Evolutionary conservation across 2,888 invertebrate species (phyloP).

Genomic region (Machimus rusticus): DNA sequence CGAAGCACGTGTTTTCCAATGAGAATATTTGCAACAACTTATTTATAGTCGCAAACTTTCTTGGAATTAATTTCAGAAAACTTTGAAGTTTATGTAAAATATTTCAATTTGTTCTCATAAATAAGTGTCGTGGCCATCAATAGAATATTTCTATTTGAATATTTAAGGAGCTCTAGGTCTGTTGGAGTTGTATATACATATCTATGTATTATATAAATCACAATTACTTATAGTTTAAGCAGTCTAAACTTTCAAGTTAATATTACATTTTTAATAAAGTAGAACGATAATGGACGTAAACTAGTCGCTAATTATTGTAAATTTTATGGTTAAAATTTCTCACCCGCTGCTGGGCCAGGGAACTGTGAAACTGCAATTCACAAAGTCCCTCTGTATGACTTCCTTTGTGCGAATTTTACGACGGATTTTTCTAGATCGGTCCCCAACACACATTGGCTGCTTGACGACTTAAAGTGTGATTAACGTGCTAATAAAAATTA

Average conservation of each 20-base stretch:
- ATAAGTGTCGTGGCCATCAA: not conserved
- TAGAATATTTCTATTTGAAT: not conserved
- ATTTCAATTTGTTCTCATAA: not conserved
- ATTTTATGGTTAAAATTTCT: not conserved
- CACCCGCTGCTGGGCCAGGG: not conserved
- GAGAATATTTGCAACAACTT: not conserved
- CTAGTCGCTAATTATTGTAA: not conserved
- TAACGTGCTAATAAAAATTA: not conserved
- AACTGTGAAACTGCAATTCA: constrained; percentile 49
- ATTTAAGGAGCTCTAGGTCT: not conserved
- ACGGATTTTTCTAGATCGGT: not conserved
- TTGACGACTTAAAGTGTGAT: not conserved
- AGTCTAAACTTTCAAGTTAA: not conserved
- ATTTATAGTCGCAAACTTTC: not conserved
- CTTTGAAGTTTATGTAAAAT: not conserved
- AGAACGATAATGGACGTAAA: not conserved
- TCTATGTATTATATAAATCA: no score
- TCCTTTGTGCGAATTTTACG: constrained; percentile 41
- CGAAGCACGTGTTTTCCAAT: not conserved
- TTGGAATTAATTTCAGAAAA: not conserved
- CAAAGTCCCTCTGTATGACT: constrained; percentile 48
- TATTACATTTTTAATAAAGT: not conserved
- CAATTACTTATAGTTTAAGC: not conserved
- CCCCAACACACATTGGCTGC: not conserved
- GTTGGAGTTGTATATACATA: not conserved